Conservation (phyloP, 30 jellyfish, hydroid and myxozoan genomes). For the Clytia hemisphaerica region DNA sequence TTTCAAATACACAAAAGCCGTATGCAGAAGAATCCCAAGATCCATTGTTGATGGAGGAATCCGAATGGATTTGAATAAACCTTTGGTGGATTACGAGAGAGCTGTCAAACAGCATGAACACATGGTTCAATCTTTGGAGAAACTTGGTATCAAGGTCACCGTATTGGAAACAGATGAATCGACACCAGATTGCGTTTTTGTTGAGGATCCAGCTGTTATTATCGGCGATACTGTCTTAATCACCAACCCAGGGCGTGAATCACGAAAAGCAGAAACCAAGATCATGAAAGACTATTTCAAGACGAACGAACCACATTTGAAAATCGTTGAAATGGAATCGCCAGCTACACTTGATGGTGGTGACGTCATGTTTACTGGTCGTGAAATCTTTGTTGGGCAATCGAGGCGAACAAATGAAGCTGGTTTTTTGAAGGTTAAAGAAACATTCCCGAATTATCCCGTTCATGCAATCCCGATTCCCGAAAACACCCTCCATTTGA, state of each 20-base stretch:
- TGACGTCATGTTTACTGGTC: conserved; percentile 86
- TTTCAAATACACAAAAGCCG: conserved; percentile 47
- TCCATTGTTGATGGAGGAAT: conserved; percentile 57
- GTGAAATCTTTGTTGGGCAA: conserved; percentile 79
- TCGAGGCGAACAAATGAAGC: conserved; percentile 57
- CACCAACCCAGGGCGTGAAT: conserved; percentile 57
- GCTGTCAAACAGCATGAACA: conserved; percentile 40
- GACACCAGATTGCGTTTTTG: conserved; percentile 91
- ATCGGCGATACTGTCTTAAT: conserved; percentile 53
- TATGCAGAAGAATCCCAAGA: conserved; percentile 66
- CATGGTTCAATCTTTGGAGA: conserved; percentile 30
- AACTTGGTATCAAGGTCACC: conserved; percentile 48
- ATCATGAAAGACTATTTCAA: neutral
- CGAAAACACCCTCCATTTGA: conserved; percentile 60
- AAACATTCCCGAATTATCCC: conserved; percentile 50
- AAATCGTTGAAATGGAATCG: conserved; percentile 40
- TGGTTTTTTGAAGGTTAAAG: conserved; percentile 33
- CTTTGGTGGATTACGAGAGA: conserved; percentile 42
- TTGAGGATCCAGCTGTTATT: conserved; percentile 87
- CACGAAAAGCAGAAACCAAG: conserved; percentile 13
- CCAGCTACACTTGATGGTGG: conserved; percentile 94
- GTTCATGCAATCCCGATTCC: conserved; percentile 49
- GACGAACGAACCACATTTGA: conserved; percentile 7
- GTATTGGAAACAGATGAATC: conserved; percentile 71
- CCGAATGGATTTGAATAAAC: conserved; percentile 32